Percentiles rank a stretch among this genome's conserved stretches.
Conservation (phyloP, 2,888 invertebrate genomes). For the Orthosia gracilis region DNA sequence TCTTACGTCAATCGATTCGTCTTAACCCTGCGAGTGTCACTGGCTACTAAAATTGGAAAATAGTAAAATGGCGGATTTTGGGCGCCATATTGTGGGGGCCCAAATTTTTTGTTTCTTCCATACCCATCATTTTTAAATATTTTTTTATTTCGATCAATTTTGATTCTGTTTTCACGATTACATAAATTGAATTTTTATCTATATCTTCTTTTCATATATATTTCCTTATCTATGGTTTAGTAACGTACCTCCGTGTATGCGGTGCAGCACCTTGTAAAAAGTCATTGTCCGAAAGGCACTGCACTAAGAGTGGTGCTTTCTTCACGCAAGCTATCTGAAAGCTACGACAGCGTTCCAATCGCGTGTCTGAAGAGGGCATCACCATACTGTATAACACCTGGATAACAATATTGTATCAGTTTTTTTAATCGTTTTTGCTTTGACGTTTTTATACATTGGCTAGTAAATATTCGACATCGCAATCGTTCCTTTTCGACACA, state of each 20-base stretch:
- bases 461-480: no score
- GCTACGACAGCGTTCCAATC: constrained; percentile 92
- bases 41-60: no score
- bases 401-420: constrained; percentile 44
- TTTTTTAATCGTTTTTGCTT: background rate
- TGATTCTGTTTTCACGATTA: no score
- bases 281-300: constrained; percentile 87
- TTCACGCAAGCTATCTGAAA: constrained; percentile 92
- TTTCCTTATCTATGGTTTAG: background rate
- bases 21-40: no score
- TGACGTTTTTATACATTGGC: background rate
- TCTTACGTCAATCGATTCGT: no score
- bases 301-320: constrained; percentile 88
- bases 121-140: no score
- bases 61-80: no score
- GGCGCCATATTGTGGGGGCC: no score
- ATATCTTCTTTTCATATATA: no score
- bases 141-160: no score
- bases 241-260: constrained; percentile 85
- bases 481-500: background rate
- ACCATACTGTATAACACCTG: constrained; percentile 96
- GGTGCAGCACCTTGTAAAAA: constrained; percentile 88
- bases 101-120: no score
- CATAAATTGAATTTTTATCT: no score
- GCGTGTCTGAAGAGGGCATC: constrained; percentile 97